Evolutionary conservation across 1,140 invertebrate genomes (phyloP).

Genomic region (Pseudomyrmex flavicornis): DNA sequence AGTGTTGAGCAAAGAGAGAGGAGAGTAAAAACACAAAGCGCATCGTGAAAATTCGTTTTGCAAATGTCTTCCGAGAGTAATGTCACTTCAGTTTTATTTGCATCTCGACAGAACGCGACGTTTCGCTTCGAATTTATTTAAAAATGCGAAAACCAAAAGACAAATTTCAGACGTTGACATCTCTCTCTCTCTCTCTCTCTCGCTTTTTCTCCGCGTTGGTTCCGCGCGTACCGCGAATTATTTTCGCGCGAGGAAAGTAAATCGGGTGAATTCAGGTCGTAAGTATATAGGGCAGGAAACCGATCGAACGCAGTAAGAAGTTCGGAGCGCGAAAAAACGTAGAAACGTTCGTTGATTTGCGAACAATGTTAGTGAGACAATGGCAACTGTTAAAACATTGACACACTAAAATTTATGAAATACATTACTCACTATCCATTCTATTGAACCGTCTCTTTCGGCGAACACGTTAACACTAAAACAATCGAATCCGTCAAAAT

Average conservation of each 20-base stretch:
- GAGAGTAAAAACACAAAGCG: neutral
- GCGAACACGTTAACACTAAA: neutral
- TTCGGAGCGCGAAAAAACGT: constrained; percentile 19
- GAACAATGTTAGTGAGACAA: constrained; percentile 5
- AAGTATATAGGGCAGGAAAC: constrained; percentile 40
- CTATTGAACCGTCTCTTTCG: neutral
- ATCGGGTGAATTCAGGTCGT: constrained; percentile 43
- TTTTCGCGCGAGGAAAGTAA: constrained; percentile 43
- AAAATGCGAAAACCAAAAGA: neutral
- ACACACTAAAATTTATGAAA: too few species aligned
- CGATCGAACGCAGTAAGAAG: constrained; percentile 45
- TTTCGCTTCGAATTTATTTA: constrained; percentile 17
- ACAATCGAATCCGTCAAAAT: too few species aligned
- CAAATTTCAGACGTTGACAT: constrained; percentile 23
- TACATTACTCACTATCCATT: neutral
- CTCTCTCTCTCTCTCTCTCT: neutral
- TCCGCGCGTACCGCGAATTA: constrained; percentile 32
- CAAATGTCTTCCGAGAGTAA: constrained; percentile 1
- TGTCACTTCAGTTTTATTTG: constrained; percentile 21
- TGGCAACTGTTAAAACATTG: neutral
- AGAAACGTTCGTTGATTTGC: constrained; percentile 13
- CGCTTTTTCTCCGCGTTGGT: neutral
- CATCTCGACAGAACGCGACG: too few species aligned
- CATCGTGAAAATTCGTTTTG: neutral
- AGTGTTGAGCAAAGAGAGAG: neutral